These are phyloP conservation scores for Cygnus atratus DNA, from an alignment of 2,113 vertebrate genomes.

Conservation along the genomic window DNA sequence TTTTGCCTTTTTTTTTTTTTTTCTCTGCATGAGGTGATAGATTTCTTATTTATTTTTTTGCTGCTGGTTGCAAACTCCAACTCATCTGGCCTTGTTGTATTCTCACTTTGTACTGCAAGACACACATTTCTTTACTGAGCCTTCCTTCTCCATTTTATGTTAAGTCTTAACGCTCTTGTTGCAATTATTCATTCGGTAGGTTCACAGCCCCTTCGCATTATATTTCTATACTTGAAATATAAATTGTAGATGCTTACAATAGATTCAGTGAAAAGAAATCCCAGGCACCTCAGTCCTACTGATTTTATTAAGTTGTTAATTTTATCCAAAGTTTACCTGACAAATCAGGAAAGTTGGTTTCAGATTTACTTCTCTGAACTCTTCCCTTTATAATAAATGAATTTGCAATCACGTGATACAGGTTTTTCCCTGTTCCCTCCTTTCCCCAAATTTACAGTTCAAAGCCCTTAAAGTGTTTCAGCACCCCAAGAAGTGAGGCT, in stretches of 20 bases:
- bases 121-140: no score
- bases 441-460: neutral
- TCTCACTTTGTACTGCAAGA: neutral
- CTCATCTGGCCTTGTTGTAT: neutral
- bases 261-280: neutral
- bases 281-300: neutral
- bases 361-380: neutral
- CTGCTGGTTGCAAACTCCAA: neutral
- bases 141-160: neutral
- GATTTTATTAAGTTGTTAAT: fast-evolving
- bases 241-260: neutral
- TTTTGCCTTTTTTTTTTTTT: no score
- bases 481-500: neutral
- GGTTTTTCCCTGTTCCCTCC: neutral
- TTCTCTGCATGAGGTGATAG: fast-evolving
- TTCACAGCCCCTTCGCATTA: neutral
- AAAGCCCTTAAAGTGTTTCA: no score
- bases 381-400: neutral
- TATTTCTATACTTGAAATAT: neutral
- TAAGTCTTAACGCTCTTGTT: fast-evolving
- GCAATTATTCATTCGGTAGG: neutral
- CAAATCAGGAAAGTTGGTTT: neutral
- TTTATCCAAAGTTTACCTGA: neutral
- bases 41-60: no score
- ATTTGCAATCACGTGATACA: fast-evolving